Evolutionary conservation across 2,797 vertebrate genomes (phyloP).

Genomic region (Platyrinchus mystaceus): DNA sequence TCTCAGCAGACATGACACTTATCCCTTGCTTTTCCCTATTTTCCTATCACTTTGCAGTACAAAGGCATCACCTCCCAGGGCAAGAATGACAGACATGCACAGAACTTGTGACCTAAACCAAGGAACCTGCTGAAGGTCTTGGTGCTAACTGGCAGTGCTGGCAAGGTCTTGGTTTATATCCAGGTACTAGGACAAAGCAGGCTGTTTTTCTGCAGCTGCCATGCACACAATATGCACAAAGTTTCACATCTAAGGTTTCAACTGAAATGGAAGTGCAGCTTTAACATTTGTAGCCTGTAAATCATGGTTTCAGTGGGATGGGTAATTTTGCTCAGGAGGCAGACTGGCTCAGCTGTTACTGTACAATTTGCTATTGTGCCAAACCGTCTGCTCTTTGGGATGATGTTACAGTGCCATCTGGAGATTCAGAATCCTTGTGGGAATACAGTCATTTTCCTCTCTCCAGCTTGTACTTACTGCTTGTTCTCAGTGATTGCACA

Average conservation of each 20-base stretch:
- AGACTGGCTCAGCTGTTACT: slow-evolving; percentile 23
- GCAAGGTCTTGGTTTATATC: not conserved
- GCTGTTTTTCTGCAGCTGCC: not conserved
- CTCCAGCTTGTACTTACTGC: not conserved
- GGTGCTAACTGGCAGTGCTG: not conserved
- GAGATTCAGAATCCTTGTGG: slow-evolving; percentile 30
- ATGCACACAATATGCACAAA: not conserved
- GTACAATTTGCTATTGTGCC: not conserved
- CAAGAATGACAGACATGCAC: not conserved
- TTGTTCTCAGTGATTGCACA: not conserved
- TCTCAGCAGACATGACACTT: not conserved
- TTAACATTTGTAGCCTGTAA: not conserved
- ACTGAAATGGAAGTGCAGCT: not conserved
- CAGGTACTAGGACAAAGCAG: not conserved
- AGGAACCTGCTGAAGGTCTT: not conserved
- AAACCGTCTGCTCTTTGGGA: not conserved
- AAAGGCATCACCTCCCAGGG: not conserved
- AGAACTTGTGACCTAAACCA: not conserved
- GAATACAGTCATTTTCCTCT: not conserved
- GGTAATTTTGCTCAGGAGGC: slow-evolving; percentile 14
- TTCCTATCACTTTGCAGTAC: not conserved
- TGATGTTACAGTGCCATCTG: slow-evolving; percentile 61
- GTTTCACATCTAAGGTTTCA: not conserved
- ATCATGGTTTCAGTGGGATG: not conserved
- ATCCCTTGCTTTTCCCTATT: not conserved